phyloP scores from a whole-genome alignment of 2,113 vertebrate species.

The Anoura caudifer region DNA sequence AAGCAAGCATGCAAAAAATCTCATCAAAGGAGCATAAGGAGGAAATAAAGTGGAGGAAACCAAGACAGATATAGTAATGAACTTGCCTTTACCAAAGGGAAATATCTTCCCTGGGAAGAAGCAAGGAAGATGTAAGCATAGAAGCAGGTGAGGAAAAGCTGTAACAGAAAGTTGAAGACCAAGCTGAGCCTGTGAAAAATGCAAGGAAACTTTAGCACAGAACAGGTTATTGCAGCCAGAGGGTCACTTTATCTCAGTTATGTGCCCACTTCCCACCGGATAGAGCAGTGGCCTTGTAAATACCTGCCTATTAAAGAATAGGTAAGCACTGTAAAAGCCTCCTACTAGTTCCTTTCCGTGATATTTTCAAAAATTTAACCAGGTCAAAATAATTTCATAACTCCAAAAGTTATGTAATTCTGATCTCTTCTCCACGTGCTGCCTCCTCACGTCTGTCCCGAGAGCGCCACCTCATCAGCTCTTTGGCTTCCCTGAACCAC shows the following conservation, averaged over 20 bases:
- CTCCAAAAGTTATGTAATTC: background rate
- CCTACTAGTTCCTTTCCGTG: background rate
- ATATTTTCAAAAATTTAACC: background rate
- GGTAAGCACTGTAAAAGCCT: background rate
- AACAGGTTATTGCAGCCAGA: background rate
- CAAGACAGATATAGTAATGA: background rate
- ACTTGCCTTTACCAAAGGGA: background rate
- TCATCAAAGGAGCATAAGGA: background rate
- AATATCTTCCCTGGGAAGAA: background rate
- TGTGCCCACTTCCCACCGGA: background rate
- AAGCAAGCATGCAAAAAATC: background rate
- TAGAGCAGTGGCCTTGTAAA: background rate
- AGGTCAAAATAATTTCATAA: background rate
- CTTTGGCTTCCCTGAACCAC: background rate
- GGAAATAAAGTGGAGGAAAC: background rate
- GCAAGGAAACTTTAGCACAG: background rate
- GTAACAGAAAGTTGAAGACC: background rate
- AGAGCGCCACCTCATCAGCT: accelerated
- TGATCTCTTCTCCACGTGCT: background rate
- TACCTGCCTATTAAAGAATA: background rate
- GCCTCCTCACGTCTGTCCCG: background rate
- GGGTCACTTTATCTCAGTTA: background rate
- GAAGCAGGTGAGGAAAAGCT: background rate
- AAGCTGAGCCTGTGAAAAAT: background rate
- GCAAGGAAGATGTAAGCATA: background rate